Conservation (phyloP, 1,140 invertebrate species). For the Planococcus citri region DNA sequence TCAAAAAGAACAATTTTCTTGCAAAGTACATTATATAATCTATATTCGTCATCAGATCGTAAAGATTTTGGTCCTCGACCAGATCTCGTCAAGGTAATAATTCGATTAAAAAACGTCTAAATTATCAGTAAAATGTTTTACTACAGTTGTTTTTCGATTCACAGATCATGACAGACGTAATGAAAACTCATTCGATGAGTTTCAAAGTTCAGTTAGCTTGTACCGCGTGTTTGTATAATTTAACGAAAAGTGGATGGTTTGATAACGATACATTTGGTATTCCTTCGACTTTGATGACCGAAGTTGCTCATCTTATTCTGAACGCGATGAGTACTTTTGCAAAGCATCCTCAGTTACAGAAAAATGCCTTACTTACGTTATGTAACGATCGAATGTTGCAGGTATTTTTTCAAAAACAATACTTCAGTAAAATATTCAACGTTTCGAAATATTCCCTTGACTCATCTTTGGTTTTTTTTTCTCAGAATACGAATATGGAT, state of each 20-base stretch:
- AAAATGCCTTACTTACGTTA: slow-evolving; percentile 61
- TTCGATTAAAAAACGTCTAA: background rate
- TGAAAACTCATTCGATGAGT: slow-evolving; percentile 51
- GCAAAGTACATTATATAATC: slow-evolving; percentile 57
- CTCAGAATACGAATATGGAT: slow-evolving; percentile 59
- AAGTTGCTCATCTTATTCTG: slow-evolving; percentile 55
- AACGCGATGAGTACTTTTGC: slow-evolving; percentile 61
- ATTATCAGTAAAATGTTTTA: slow-evolving; percentile 28
- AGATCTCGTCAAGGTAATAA: background rate
- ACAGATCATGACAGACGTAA: slow-evolving; percentile 52
- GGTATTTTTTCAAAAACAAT: slow-evolving; percentile 21
- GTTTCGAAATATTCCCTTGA: background rate
- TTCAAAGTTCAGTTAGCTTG: slow-evolving; percentile 65
- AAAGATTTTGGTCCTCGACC: background rate
- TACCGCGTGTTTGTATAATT: slow-evolving; percentile 68
- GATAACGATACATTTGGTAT: slow-evolving; percentile 23
- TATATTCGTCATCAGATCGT: slow-evolving; percentile 47
- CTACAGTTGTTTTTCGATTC: slow-evolving; percentile 27
- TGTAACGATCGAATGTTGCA: slow-evolving; percentile 69
- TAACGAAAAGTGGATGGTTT: slow-evolving; percentile 55
- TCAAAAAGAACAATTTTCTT: slow-evolving; percentile 46
- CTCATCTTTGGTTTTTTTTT: slow-evolving; percentile 34
- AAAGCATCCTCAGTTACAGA: slow-evolving; percentile 56
- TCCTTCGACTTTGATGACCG: slow-evolving; percentile 41
- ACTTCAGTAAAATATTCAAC: background rate